Conservation (phyloP, 2,888 invertebrate species). For the Drosophila setosimentum region DNA sequence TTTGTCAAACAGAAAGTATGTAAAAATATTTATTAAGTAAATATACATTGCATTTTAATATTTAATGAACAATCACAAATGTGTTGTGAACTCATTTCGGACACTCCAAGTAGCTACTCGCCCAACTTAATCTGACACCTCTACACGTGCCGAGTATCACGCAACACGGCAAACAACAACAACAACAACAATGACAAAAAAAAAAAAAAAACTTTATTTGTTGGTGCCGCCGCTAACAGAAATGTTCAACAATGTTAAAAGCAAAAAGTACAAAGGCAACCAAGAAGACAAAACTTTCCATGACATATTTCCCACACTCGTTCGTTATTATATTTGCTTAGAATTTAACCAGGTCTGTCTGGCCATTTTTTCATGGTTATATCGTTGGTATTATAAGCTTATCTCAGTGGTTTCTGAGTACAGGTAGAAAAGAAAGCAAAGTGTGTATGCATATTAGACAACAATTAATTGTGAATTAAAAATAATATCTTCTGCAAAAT, state of each 20-base stretch:
- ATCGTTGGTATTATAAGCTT: slow-evolving; percentile 7
- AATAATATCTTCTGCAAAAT: background rate
- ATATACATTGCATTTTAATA: background rate
- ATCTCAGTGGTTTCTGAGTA: slow-evolving; percentile 7
- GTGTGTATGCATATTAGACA: background rate
- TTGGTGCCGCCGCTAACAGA: slow-evolving; percentile 22
- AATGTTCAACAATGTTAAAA: slow-evolving; percentile 12
- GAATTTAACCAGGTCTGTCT: background rate
- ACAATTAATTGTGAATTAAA: background rate
- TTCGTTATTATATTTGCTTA: slow-evolving; percentile 19
- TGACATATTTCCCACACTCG: slow-evolving; percentile 30
- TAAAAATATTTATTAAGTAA: slow-evolving; percentile 4
- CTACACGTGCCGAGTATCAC: slow-evolving; percentile 54
- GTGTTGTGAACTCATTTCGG: slow-evolving; percentile 9
- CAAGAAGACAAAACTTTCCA: slow-evolving; percentile 54
- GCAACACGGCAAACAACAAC: slow-evolving; percentile 16
- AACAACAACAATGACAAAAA: slow-evolving; percentile 8
- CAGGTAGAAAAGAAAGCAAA: background rate
- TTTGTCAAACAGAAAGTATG: background rate
- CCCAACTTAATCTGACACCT: slow-evolving; percentile 35
- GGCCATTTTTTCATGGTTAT: background rate
- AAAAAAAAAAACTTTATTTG: slow-evolving; percentile 11
- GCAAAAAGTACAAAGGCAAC: slow-evolving; percentile 13
- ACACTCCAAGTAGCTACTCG: slow-evolving; percentile 1
- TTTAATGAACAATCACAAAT: slow-evolving; percentile 14